Evolutionary conservation across 1,140 invertebrate species (phyloP), one percentile per base, ranked within the genome.

Genomic region (Brachionus sp.): DNA sequence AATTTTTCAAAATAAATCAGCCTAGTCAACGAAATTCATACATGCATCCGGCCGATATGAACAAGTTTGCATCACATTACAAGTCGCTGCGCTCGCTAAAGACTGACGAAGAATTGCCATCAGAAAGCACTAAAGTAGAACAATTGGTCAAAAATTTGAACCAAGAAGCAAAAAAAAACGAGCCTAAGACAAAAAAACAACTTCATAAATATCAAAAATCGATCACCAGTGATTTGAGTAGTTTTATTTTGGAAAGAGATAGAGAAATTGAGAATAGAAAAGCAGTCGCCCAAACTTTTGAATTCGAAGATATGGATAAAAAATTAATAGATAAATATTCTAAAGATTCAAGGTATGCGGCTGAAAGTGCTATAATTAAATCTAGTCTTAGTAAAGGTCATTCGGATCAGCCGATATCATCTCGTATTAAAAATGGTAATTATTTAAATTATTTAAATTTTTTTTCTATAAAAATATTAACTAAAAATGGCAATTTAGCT

Each of bases 321-420:
- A 46, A 39, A 75, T 25, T 75, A 16, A 75, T 75, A 25, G 25
- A 75, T 25, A 33, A 75, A 13, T 75, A 46, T 25, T 46, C 42
- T 23, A 57, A 5, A 42, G 77, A 80, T 44, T n/a, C 23, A 9
- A 80, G 57, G 25, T 80, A 80, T 29, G 23, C 35, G 12, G 50
- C 77, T 66, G 77, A 80, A 80, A 57, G 35, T 39, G 77, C 77
- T 9, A 80, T 80, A 25, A 80, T 80, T 5, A 57, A 62, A 44
- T 80, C 77, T n/a, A 62, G 35, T 37, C 23, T 80, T 4, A 66
- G 35, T n/a, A 80, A 80, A 37, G 50, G 23, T 3, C 33, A 5
- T 13, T 12, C 29, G 3, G 25, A 66, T 33, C 25, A 70, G 37
- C 35, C 12, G 7, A 70, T 33, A 29, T 66, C 19, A 19, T 57